These are phyloP conservation scores for Glossophaga mutica DNA, from an alignment of 2,797 vertebrate species.

Conservation along the genomic window DNA sequence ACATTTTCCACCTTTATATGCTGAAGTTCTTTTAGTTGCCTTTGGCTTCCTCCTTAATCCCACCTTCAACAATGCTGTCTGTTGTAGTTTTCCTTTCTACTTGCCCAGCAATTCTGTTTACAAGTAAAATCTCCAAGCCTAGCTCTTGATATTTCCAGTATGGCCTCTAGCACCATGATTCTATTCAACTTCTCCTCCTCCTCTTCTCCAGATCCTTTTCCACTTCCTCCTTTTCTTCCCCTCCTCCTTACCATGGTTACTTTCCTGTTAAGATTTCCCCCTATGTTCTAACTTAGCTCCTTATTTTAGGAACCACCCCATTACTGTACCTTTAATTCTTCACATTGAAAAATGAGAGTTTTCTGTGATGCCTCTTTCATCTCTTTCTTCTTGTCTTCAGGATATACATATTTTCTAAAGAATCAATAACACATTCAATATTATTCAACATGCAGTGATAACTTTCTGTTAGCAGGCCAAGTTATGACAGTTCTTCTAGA, in stretches of 20 bases:
- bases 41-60: background rate
- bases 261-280: background rate
- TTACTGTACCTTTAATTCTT: background rate
- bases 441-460: background rate
- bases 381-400: background rate
- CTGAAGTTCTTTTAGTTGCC: background rate
- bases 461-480: slow-evolving; percentile 8
- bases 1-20: background rate
- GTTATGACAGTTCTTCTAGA: background rate
- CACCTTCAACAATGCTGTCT: background rate
- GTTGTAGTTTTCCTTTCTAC: background rate
- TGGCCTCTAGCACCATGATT: background rate
- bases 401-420: background rate
- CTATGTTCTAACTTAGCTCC: background rate
- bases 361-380: background rate
- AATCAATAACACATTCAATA: background rate
- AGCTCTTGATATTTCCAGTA: background rate
- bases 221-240: background rate
- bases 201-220: no score
- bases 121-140: background rate
- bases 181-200: no score
- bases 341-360: background rate
- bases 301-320: background rate
- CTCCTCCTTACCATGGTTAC: background rate
- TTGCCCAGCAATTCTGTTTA: background rate